Evolutionary conservation across 23 tunicate species (phyloP), one percentile per base, ranked within the genome.

Genomic region (Botrylloides violaceus): DNA sequence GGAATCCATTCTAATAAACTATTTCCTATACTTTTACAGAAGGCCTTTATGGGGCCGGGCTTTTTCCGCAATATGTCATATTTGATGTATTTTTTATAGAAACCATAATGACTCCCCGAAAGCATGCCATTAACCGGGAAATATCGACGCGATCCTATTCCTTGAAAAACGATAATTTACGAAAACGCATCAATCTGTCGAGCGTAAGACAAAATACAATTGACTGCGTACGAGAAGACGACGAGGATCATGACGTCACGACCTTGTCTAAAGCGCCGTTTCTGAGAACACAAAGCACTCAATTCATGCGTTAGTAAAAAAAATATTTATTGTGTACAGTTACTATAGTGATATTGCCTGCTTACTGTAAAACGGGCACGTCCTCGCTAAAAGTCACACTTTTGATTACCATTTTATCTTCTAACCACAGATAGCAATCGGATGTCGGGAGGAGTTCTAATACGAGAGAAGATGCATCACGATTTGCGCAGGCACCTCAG

Each of bases 401-500:
- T 60, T 60, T 0, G 25, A 23, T n/a, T 0, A 60, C 24, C 65
- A n/a, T 60, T 60, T 0, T 60, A 21, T 60, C 0, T 20, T 60
- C 0, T 64, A 1, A 9, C 1, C 33, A 2, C 70, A 64, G 70
- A 64, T 33, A 64, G 70, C 36, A 31, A 33, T 7, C 70, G 70
- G 32, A 37, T 37, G 31, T 64, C 70, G 9, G 70, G 70, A 6
- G 70, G 70, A 64, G 38, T 64, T 1, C 20, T 64, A 22, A n/a
- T 32, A 24, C 36, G 70, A 22, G 70, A 64, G 38, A 31, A n/a
- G 1, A 64, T 64, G 70, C 70, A 64, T n/a, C 36, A 64, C 20
- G 70, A 37, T 31, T n/a, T 64, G n/a, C 32, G 70, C 33, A 37
- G 70, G 33, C 36, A 64, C 32, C 36, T 64, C 0, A 64, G 70